Base-by-base conservation (phyloP, 2,888 invertebrate species). In the Drosophila prostipennis region DNA sequence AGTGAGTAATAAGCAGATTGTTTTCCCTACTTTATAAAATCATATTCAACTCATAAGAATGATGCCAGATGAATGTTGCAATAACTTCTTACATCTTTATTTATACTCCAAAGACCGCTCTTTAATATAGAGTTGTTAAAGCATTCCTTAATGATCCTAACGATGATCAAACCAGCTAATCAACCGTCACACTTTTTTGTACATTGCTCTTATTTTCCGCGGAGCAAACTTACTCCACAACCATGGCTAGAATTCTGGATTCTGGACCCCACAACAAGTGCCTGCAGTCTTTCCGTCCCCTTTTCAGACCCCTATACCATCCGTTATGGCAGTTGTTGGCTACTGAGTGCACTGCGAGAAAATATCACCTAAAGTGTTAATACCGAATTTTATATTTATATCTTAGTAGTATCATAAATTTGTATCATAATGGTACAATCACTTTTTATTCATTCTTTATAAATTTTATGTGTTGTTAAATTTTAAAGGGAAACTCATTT, bases 241-340 rank as follows among this genome's bases (percentile, higher is more conserved):
- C 51, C 52, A 57, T 49, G 49, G 40, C 6, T 57, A 63, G 57
- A 53, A 69, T 70, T 45, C 64, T 65, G 34, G 40, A 46, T 55
- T 36, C 46, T 67, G 56, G 70, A 71, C 70, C 70, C 61, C 70
- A 71, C 70, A 71, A 16, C 53, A 70, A 49, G 60, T 48, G 42
- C 36, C 13, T 11, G 32, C n/a, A 29, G 8, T 8, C 36, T 26
- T 40, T 34, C 26, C 42, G 2, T 29, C 39, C 29, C 14, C 49
- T 19, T 6, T 11, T 7, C 36, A 19, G 26, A 2, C 16, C 37
- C 43, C 67, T 34, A 16, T 19, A 32, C 45, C 59, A 48, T 29
- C n/a, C 54, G 34, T 36, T 40, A 34, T 68, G 69, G 46, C 16
- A 42, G 69, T 14, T 39, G 11, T 5, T 39, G 10, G 68, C 64